Conservation (phyloP, 2,113 vertebrate genomes). For the Setophaga petechia region DNA sequence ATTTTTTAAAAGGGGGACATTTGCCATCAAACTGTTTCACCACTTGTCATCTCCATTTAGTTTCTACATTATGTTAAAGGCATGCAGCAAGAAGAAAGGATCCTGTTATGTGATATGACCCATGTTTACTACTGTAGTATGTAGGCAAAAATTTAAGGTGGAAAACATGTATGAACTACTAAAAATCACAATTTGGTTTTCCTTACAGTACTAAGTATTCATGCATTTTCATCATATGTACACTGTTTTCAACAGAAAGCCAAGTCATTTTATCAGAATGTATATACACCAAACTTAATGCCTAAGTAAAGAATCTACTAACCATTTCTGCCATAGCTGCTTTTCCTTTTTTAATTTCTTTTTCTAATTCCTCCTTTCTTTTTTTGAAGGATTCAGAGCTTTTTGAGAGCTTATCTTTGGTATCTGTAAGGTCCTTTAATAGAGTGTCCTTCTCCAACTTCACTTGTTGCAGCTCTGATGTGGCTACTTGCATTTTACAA, state of each 20-base stretch:
- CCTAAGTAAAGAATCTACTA: slow-evolving; percentile 51
- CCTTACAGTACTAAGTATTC: background rate
- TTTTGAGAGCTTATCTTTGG: slow-evolving; percentile 82
- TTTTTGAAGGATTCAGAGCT: slow-evolving; percentile 82
- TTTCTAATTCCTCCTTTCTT: slow-evolving; percentile 81
- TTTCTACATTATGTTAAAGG: background rate
- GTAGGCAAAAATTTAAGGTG: background rate
- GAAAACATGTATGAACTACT: background rate
- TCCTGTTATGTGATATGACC: background rate
- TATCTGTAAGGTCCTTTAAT: slow-evolving; percentile 79
- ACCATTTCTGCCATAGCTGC: slow-evolving; percentile 84
- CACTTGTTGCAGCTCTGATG: slow-evolving; percentile 77
- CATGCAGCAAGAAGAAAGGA: background rate
- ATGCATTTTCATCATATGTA: background rate
- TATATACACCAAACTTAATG: background rate
- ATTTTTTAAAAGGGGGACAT: background rate
- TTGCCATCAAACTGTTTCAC: background rate
- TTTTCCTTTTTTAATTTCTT: slow-evolving; percentile 85
- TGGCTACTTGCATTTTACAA: slow-evolving; percentile 74
- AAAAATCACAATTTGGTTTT: background rate
- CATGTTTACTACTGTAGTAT: background rate
- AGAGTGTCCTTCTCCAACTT: slow-evolving; percentile 80
- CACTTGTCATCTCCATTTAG: background rate
- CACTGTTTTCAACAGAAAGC: background rate
- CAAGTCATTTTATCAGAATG: background rate